Evolutionary conservation across 2,888 invertebrate species (phyloP).

Genomic region (Epinotia brunnichana): DNA sequence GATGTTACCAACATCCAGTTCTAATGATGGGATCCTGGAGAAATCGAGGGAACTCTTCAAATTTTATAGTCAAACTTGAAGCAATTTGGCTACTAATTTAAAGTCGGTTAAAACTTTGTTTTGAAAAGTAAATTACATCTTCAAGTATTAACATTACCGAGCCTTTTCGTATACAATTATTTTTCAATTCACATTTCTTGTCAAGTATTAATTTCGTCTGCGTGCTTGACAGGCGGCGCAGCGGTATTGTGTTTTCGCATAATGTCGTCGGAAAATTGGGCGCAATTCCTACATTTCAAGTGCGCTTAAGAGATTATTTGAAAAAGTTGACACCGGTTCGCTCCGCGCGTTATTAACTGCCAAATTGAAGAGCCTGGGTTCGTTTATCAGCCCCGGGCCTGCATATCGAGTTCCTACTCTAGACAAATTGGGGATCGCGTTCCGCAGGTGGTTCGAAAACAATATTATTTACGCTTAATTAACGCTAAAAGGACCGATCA

Average conservation of each 20-base stretch:
- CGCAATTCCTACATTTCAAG: slow-evolving; percentile 6
- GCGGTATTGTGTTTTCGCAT: neutral
- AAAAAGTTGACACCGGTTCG: slow-evolving; percentile 26
- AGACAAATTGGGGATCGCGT: slow-evolving; percentile 23
- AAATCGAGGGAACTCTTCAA: no score
- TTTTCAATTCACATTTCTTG: neutral
- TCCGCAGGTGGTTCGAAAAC: slow-evolving; percentile 9
- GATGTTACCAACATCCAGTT: no score
- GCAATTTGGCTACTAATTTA: no score
- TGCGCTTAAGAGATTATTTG: slow-evolving; percentile 15
- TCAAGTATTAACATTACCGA: no score
- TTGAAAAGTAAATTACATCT: no score
- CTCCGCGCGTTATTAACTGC: slow-evolving; percentile 13
- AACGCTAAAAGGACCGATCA: slow-evolving; percentile 33
- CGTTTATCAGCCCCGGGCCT: neutral
- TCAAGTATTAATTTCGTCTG: neutral
- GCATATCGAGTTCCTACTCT: slow-evolving; percentile 28
- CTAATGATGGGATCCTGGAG: no score
- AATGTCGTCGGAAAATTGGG: neutral
- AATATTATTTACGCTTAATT: slow-evolving; percentile 32
- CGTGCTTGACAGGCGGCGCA: neutral
- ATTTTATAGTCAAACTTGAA: no score
- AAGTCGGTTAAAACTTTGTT: no score
- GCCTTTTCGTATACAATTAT: neutral
- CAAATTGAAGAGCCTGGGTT: slow-evolving; percentile 13